phyloP scores from a whole-genome alignment of 2,113 vertebrate species.

The Poeciliopsis occidentalis region DNA sequence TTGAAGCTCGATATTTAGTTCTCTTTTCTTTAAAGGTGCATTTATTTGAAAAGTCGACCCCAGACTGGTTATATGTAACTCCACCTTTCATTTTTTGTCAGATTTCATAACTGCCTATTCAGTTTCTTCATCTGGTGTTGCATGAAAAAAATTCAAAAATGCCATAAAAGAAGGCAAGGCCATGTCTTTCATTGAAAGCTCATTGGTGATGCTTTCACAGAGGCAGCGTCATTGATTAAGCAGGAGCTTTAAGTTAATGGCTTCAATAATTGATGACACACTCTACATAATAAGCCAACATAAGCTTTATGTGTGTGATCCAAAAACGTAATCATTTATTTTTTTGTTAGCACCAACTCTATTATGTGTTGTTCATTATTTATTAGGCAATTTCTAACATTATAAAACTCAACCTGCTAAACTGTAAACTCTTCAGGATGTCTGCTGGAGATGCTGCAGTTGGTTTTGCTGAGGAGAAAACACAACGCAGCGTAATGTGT shows the following conservation, averaged over 20 bases:
- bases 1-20: background rate
- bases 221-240: background rate
- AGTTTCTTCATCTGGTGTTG: background rate
- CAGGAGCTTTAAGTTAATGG: background rate
- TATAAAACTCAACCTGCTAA: background rate
- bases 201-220: background rate
- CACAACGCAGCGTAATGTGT: background rate
- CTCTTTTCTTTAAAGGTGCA: background rate
- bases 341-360: background rate
- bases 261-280: conserved; percentile 2
- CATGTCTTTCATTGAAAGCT: background rate
- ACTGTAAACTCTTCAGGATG: background rate
- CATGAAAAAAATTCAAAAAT: background rate
- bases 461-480: conserved; percentile 15
- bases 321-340: background rate
- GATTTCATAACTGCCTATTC: background rate
- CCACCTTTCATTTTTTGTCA: too few relatives aligned
- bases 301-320: background rate
- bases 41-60: background rate
- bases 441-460: background rate
- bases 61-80: too few relatives aligned
- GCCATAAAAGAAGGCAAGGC: background rate
- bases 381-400: background rate
- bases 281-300: background rate
- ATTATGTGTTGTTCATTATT: background rate